A percentile compares a stretch with the other conserved stretches of the same genome.
phyloP scores from a whole-genome alignment of 2,113 vertebrate species.

The Apteryx mantelli region DNA sequence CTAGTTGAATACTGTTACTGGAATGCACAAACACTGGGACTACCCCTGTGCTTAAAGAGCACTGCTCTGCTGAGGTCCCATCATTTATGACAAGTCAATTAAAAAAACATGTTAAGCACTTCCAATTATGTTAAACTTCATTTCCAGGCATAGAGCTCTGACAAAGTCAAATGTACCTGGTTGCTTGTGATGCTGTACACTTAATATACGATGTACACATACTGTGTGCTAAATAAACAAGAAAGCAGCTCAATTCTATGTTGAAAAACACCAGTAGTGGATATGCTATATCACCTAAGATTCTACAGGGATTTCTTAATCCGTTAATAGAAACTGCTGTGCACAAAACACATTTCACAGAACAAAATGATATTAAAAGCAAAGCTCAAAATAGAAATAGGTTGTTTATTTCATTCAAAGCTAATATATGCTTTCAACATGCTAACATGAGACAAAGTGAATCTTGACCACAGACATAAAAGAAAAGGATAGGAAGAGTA shows the following conservation, averaged over 20 bases:
- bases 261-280: too few relatives aligned
- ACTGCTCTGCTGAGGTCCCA: background rate
- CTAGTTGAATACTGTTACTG: background rate
- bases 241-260: background rate
- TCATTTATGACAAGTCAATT: background rate
- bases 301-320: background rate
- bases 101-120: background rate
- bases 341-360: background rate
- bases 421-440: background rate
- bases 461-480: background rate
- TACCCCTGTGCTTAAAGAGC: background rate
- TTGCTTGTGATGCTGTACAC: background rate
- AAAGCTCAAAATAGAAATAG: background rate
- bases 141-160: background rate
- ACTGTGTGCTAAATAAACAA: background rate
- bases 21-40: background rate
- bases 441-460: background rate
- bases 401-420: background rate
- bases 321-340: background rate
- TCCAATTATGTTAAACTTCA: background rate
- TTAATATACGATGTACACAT: background rate
- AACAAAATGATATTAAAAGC: background rate
- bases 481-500: background rate
- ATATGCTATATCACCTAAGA: background rate
- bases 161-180: background rate